A percentile compares a stretch with the other conserved stretches of the same genome.
Conservation (phyloP, 2,113 vertebrate genomes). For the Alouatta palliata region DNA sequence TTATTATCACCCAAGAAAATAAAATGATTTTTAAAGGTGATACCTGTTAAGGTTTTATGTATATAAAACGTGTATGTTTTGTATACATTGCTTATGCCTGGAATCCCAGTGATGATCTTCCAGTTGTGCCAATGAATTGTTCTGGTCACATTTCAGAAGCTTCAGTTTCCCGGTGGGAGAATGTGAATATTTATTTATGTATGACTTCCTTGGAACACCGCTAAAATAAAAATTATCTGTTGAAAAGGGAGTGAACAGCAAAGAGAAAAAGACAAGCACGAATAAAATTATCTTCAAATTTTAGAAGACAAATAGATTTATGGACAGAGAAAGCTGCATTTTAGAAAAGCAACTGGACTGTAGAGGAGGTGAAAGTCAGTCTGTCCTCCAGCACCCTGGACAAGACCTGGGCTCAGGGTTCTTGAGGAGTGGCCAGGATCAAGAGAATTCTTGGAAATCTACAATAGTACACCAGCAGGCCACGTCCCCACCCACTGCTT, state of each 20-base stretch:
- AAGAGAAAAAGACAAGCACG: not conserved
- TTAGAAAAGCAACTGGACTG: not conserved
- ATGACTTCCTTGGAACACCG: not conserved
- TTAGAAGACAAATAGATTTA: not conserved
- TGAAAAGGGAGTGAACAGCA: not conserved
- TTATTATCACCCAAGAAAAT: not conserved
- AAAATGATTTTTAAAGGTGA: not conserved
- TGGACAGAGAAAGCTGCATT: not conserved
- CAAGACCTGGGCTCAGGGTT: not conserved
- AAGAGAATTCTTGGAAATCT: not conserved
- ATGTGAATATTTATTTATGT: not conserved
- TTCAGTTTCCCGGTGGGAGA: not conserved
- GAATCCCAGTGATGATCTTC: not conserved
- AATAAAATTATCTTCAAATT: not conserved
- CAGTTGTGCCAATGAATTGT: not conserved
- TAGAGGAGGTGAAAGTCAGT: not conserved
- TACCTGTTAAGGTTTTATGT: not conserved
- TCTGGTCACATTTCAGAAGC: not conserved
- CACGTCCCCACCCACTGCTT: fast-evolving
- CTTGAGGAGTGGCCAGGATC: not conserved
- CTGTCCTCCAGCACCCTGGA: not conserved
- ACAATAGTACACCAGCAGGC: not conserved
- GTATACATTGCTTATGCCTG: not conserved
- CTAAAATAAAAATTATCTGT: not conserved
- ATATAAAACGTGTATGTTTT: not conserved